Evolutionary conservation across 2,113 vertebrate genomes (phyloP), one percentile per base, ranked within the genome.

Genomic region (Leptosomus discolor): DNA sequence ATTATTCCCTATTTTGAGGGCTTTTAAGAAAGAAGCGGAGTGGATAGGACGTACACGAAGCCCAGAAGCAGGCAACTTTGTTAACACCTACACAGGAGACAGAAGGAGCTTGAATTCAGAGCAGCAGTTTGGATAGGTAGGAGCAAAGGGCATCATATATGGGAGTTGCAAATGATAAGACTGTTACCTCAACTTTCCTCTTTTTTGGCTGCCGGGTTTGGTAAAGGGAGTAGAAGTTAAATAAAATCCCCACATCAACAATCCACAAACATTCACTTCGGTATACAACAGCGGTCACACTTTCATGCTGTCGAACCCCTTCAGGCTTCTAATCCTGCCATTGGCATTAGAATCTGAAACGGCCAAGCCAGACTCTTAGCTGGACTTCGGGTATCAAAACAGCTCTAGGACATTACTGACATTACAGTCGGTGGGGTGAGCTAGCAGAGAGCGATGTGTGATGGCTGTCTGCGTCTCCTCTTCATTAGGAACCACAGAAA

Each of bases 41-140:
- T 22, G 73, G 8, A 12, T 0, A 50, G 19, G 16, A 50, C 50
- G 18, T 12, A 45, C 2, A 3, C 5, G 54, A 50, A 85, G 39
- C 0, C 0, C 26, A 65, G 41, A 56, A 9, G 30, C 15, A 60
- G 4, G 3, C 1, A 4, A 23, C 41, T 43, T 30, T 14, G 4
- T 34, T 76, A 75, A 60, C 39, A 61, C 4, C 29, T 71, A 23
- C 22, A 16, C 3, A 18, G 8, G 30, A 74, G 36, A 45, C 5
- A 20, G n/a, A 26, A 93, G 19, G 26, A 89, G 37, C 22, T 51
- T 48, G 16, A 78, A 26, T 41, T 70, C 70, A 48, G 21, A 69
- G 54, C 29, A 45, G n/a, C 22, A 61, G 51, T 45, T 65, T 1
- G 7, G 68, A 23, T 2, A 90, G 32, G 9, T 6, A 41, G 23